These are phyloP conservation scores for Aulostomus chinensis DNA, from an alignment of 2,797 vertebrate genomes.

Conservation along the genomic window DNA sequence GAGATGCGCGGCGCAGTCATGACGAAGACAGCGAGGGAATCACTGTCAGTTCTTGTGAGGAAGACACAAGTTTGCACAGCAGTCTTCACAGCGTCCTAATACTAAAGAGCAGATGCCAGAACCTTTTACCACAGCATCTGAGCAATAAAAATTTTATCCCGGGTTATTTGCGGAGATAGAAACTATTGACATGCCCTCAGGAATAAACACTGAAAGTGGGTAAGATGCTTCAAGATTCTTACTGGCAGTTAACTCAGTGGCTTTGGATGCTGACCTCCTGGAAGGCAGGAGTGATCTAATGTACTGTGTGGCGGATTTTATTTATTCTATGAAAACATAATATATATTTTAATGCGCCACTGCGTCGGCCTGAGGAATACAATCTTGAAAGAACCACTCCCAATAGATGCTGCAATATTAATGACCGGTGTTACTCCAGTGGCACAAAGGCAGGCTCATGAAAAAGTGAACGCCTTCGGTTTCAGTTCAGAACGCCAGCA, in stretches of 20 bases:
- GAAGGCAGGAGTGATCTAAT: conserved; percentile 60
- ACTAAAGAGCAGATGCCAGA: conserved; percentile 64
- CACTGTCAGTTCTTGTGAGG: conserved; percentile 24
- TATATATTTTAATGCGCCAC: conserved; percentile 70
- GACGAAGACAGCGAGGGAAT: too few species aligned
- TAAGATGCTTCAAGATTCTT: too few species aligned
- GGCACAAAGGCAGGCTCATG: conserved; percentile 55
- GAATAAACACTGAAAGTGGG: conserved; percentile 52
- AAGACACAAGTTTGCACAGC: conserved; percentile 10
- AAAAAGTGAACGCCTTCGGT: conserved; percentile 69
- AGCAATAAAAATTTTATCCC: conserved; percentile 77
- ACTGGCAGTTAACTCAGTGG: conserved; percentile 51
- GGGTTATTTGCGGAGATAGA: conserved; percentile 77
- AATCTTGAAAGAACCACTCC: conserved; percentile 66
- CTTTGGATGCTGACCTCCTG: conserved; percentile 49
- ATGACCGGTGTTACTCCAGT: conserved; percentile 58
- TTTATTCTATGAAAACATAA: conserved; percentile 72
- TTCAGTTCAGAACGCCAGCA: conserved; percentile 48
- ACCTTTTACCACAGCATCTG: conserved; percentile 71
- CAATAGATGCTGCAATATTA: conserved; percentile 80
- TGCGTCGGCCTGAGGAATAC: conserved; percentile 57
- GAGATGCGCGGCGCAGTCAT: too few species aligned
- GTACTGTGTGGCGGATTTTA: conserved; percentile 51
- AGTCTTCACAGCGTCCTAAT: conserved; percentile 34
- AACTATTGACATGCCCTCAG: conserved; percentile 71